Conservation (phyloP, 2,113 vertebrate species). For the Tragelaphus buxtoni region DNA sequence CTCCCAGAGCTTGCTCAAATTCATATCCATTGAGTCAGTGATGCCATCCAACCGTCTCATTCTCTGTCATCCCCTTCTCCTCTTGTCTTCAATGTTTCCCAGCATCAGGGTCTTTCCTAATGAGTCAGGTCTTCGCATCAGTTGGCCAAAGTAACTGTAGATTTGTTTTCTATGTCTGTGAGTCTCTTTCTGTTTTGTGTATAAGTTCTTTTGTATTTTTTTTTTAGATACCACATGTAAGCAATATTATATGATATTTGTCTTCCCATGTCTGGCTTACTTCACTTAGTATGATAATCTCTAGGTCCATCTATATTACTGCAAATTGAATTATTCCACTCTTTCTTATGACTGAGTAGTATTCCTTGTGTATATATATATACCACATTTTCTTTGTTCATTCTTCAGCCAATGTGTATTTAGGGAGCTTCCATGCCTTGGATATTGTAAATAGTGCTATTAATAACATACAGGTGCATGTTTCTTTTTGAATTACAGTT, state of each 20-base stretch:
- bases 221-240: not conserved
- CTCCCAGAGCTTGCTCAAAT: not conserved
- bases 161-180: not conserved
- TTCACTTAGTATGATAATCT: not conserved
- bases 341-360: not conserved
- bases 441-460: not conserved
- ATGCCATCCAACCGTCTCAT: rapidly evolving
- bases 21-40: not conserved
- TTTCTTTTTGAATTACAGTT: not conserved
- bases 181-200: not conserved
- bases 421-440: not conserved
- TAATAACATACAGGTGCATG: not conserved
- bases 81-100: not conserved
- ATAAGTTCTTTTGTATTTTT: not conserved
- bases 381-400: not conserved
- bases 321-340: not conserved
- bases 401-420: not conserved
- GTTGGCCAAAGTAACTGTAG: not conserved
- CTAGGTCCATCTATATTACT: not conserved
- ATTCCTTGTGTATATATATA: not conserved
- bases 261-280: not conserved
- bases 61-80: not conserved
- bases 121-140: not conserved
- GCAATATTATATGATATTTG: not conserved
- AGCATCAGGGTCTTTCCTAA: not conserved